Percentiles rank a stretch among this genome's conserved stretches.
phyloP scores from a whole-genome alignment of 2,113 vertebrate genomes.

The Erpornis zantholeuca region DNA sequence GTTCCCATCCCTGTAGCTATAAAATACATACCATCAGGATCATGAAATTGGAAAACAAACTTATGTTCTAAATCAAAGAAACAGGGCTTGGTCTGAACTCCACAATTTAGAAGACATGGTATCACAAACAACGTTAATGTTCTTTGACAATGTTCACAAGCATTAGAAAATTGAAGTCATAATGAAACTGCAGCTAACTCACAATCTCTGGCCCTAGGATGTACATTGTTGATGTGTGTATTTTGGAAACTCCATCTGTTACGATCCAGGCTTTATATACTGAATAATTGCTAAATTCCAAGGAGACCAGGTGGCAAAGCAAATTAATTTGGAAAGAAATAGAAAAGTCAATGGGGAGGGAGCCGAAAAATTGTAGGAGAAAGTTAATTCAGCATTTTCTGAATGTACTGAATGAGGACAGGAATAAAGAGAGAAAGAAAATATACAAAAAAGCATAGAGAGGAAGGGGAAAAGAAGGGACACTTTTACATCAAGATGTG shows the following conservation, averaged over 20 bases:
- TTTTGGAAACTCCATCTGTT: constrained; percentile 56
- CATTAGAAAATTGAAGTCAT: constrained; percentile 54
- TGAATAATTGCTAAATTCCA: constrained; percentile 55
- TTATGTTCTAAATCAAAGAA: constrained; percentile 51
- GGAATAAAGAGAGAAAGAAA: not conserved
- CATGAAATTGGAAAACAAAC: constrained; percentile 29
- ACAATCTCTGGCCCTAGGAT: constrained; percentile 38
- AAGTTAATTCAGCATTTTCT: constrained; percentile 41
- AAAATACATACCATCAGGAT: not conserved
- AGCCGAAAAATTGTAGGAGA: not conserved
- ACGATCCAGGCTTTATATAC: constrained; percentile 37
- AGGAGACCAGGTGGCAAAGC: constrained; percentile 54
- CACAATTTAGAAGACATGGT: constrained; percentile 18
- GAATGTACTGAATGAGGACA: not conserved
- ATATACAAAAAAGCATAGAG: not conserved
- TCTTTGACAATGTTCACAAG: constrained; percentile 37
- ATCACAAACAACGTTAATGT: constrained; percentile 7
- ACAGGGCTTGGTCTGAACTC: not conserved
- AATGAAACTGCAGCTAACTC: constrained; percentile 50
- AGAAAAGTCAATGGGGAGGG: not conserved
- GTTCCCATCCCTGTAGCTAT: not conserved
- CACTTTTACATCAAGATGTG: not conserved
- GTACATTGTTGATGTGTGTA: constrained; percentile 29
- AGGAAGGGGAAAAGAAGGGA: not conserved
- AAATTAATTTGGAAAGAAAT: constrained; percentile 63